phyloP scores from a whole-genome alignment of 35 echinoderm and acorn worm genomes.

The Stichopus chloronotus region DNA sequence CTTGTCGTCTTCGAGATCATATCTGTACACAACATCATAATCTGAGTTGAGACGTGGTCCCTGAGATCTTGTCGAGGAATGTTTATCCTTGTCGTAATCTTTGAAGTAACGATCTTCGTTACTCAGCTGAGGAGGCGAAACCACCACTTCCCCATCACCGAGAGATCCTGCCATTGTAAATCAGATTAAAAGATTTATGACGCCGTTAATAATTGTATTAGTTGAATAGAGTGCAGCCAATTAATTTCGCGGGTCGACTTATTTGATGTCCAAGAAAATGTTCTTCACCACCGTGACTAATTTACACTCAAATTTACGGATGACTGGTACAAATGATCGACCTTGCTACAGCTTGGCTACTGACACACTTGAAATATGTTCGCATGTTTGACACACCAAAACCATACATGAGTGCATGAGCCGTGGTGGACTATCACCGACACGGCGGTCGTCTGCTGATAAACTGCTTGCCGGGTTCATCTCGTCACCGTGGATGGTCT shows the following conservation, averaged over 20 bases:
- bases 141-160: background rate
- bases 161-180: background rate
- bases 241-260: too few species aligned
- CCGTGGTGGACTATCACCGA: background rate
- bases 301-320: too few species aligned
- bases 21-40: background rate
- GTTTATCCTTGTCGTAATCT: background rate
- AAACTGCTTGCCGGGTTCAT: background rate
- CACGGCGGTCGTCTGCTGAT: background rate
- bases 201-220: background rate
- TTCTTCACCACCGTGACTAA: too few species aligned
- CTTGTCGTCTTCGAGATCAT: background rate
- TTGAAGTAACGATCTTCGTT: background rate
- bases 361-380: background rate
- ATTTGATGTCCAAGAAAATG: too few species aligned
- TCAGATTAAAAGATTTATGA: background rate
- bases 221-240: too few species aligned
- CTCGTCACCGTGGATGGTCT: background rate
- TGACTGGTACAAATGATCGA: too few species aligned
- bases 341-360: too few species aligned
- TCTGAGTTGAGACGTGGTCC: background rate
- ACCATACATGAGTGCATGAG: background rate
- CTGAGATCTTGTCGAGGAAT: background rate
- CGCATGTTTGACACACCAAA: background rate
- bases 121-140: background rate